phyloP scores from a whole-genome alignment of 2,113 vertebrate genomes.

The Baryphthengus martii region DNA sequence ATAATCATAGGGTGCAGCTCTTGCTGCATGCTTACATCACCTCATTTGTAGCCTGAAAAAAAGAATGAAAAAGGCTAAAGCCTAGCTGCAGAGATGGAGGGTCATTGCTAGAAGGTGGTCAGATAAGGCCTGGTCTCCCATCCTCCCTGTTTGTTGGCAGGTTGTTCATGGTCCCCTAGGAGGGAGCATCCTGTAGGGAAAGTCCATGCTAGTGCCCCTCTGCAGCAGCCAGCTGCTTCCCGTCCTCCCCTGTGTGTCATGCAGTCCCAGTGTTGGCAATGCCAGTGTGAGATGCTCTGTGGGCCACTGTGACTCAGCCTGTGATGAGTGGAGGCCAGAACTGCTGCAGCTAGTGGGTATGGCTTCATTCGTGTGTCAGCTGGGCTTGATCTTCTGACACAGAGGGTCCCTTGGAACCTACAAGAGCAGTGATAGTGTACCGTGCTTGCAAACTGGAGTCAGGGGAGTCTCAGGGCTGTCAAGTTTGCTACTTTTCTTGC shows the following conservation, averaged over 20 bases:
- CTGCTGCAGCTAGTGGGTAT: neutral
- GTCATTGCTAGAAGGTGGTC: neutral
- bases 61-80: neutral
- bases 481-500: neutral
- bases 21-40: neutral
- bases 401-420: neutral
- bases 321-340: neutral
- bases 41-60: neutral
- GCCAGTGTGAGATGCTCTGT: neutral
- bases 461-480: neutral
- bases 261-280: neutral
- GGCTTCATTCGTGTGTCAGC: neutral
- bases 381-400: neutral
- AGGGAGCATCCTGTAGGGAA: neutral
- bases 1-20: neutral
- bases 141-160: neutral
- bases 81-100: neutral
- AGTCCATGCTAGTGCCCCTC: too few relatives aligned
- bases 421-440: neutral
- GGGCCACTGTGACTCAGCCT: neutral
- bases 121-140: neutral
- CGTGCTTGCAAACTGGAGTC: neutral
- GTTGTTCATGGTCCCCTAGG: neutral
- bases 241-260: rapidly evolving
- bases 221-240: neutral